Evolutionary conservation across 2,113 vertebrate species (phyloP).

Genomic region (Brachyhypopomus occidentalis): DNA sequence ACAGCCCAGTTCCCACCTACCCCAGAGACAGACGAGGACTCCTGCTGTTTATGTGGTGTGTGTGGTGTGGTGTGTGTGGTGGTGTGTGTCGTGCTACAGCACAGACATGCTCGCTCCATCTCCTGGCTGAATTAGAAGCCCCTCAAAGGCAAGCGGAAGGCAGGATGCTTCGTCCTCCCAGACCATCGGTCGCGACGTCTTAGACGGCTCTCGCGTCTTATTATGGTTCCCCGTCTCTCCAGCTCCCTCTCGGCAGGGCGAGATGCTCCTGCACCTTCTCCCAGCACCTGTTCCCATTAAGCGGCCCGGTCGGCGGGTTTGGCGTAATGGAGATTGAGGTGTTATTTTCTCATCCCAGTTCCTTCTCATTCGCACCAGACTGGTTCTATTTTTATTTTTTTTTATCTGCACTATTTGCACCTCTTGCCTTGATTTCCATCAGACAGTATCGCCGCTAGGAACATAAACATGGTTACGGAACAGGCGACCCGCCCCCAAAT

Average conservation of each 20-base stretch:
- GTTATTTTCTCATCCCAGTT: conserved; percentile 45
- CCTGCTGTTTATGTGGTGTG: conserved; percentile 44
- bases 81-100: conserved; percentile 36
- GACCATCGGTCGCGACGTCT: neutral
- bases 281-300: neutral
- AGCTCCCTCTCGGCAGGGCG: neutral
- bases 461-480: neutral
- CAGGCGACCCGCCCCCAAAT: neutral
- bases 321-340: conserved; percentile 51
- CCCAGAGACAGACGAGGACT: conserved; percentile 41
- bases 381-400: conserved; percentile 2
- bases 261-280: neutral
- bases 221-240: conserved; percentile 33
- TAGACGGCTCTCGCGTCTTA: conserved; percentile 5
- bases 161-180: neutral
- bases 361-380: neutral
- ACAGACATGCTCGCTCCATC: conserved; percentile 29
- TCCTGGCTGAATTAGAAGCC: conserved; percentile 26
- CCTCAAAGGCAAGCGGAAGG: conserved; percentile 18
- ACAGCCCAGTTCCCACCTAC: conserved; percentile 29
- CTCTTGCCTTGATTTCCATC: conserved; percentile 1
- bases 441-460: neutral
- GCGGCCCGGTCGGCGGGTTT: conserved; percentile 36
- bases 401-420: conserved; percentile 8
- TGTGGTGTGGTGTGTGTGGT: too few relatives aligned